A percentile compares a stretch with the other conserved stretches of the same genome.
Evolutionary conservation across 2,797 vertebrate species (phyloP).

Genomic region (Cyprinodon diabolis): DNA sequence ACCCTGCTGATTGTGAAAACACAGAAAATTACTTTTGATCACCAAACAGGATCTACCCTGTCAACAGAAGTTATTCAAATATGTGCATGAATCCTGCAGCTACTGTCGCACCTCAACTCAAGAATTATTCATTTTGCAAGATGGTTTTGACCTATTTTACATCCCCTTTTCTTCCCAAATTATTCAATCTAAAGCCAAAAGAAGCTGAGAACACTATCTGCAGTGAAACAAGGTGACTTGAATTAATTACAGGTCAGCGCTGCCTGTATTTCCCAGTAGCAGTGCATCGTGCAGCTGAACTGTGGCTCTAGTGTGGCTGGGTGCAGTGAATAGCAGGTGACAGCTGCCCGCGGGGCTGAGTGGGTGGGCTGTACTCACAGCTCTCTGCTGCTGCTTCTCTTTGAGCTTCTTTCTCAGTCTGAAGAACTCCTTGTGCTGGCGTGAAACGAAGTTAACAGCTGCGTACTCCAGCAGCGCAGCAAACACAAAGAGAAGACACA

Average conservation of each 20-base stretch:
- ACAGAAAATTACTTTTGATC: conserved; percentile 22
- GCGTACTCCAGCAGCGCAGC: conserved; percentile 93
- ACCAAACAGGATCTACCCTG: conserved; percentile 25
- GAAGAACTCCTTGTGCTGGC: conserved; percentile 96
- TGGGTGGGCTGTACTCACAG: conserved; percentile 81
- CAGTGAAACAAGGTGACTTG: conserved; percentile 49
- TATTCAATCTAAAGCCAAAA: conserved; percentile 11
- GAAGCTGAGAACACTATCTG: conserved; percentile 32
- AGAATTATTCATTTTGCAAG: conserved; percentile 26
- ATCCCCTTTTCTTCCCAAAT: conserved; percentile 6
- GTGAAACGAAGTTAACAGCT: conserved; percentile 94
- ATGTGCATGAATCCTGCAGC: conserved; percentile 30
- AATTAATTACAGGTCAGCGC: conserved; percentile 75
- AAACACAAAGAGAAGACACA: conserved; percentile 94
- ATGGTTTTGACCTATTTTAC: conserved; percentile 18
- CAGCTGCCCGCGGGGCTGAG: conserved; percentile 62
- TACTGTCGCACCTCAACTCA: conserved; percentile 20
- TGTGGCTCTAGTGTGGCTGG: conserved; percentile 48
- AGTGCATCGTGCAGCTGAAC: conserved; percentile 57
- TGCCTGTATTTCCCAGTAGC: conserved; percentile 29
- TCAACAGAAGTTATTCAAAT: conserved; percentile 41
- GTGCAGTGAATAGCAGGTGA: conserved; percentile 66
- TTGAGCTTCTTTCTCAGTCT: conserved; percentile 85
- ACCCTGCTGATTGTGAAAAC: conserved; percentile 54
- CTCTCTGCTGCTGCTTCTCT: conserved; percentile 80